Evolutionary conservation across 2,113 vertebrate genomes (phyloP), one percentile per base, ranked within the genome.

Genomic region (Hirundichthys speculiger): DNA sequence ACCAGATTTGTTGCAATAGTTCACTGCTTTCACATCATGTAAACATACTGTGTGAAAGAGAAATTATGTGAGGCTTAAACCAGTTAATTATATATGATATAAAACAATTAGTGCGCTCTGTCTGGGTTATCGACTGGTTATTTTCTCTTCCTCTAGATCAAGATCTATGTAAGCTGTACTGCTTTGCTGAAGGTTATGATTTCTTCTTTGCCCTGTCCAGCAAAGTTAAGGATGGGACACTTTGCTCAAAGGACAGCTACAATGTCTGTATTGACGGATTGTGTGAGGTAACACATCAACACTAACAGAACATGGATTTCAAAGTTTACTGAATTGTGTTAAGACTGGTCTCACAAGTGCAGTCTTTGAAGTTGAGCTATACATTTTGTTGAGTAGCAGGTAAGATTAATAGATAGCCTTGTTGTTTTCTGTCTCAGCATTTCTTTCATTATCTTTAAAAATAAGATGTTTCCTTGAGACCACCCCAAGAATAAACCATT

Each of bases 141-240:
- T 62, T 67, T 73, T 42, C 4, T 75, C 77, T 64, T 73, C 72
- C 77, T 77, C 46, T 89, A 97, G 96, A 96, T 86, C 93, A 95
- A 86, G 94, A 97, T 59, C 85, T 94, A 19, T 97, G 96, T 86
- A 96, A 96, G 86, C 94, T 97, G 49, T 96, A 97, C 90, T 97
- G 96, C 90, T 93, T 94, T 48, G 95, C 96, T 60, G 95, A 97
- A 82, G 95, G 94, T 60, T 96, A 94, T 76, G 94, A 97, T 89
- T 97, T 97, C 92, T 97, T 96, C 90, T 96, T 95, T 84, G 95
- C 96, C 43, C 91, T 97, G 81, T 95, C 96, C 83, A 95, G 95
- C 86, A 96, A 95, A 94, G 96, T 96, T 43, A 94, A 91, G 83
- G 95, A 96, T 71, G 96, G 96, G 56, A 97, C 96, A 2, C 92